Conservation (phyloP, 2,113 vertebrate genomes). For the Rhegmatorhina hoffmannsi region DNA sequence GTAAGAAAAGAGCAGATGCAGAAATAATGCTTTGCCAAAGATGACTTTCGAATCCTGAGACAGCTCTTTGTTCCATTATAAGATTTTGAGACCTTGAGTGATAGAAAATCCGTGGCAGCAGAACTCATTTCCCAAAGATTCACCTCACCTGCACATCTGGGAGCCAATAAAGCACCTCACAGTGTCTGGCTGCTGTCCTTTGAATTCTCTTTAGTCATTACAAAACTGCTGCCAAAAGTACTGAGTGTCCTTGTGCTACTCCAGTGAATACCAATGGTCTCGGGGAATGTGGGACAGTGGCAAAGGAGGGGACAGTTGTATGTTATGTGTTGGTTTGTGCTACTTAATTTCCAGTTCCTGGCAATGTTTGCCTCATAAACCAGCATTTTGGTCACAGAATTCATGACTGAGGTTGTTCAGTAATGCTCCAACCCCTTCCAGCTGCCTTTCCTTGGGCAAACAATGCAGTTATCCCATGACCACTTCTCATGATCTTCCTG, state of each 20-base stretch:
- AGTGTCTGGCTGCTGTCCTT: conserved; percentile 46
- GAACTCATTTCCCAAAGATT: conserved; percentile 35
- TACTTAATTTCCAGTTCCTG: background rate
- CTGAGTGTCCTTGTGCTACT: conserved; percentile 42
- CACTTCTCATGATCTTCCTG: background rate
- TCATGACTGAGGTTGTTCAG: background rate
- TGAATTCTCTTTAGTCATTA: conserved; percentile 48
- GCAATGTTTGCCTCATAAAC: background rate
- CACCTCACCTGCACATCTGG: conserved; percentile 69
- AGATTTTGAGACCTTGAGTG: conserved; percentile 43
- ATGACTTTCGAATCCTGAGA: background rate
- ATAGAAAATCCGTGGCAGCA: background rate
- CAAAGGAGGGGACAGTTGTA: background rate
- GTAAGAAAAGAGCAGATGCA: background rate
- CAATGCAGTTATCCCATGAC: background rate
- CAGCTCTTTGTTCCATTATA: background rate
- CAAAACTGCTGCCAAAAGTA: conserved; percentile 58
- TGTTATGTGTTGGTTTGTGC: background rate
- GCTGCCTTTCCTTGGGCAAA: background rate
- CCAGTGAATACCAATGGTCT: conserved; percentile 32
- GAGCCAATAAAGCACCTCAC: conserved; percentile 61
- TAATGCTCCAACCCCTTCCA: background rate
- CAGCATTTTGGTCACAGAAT: background rate
- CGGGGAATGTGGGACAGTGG: background rate
- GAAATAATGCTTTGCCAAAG: background rate